A percentile compares a stretch with the other conserved stretches of the same genome.
Conservation (phyloP, 1,140 invertebrate genomes). For the Subanguina moxae region DNA sequence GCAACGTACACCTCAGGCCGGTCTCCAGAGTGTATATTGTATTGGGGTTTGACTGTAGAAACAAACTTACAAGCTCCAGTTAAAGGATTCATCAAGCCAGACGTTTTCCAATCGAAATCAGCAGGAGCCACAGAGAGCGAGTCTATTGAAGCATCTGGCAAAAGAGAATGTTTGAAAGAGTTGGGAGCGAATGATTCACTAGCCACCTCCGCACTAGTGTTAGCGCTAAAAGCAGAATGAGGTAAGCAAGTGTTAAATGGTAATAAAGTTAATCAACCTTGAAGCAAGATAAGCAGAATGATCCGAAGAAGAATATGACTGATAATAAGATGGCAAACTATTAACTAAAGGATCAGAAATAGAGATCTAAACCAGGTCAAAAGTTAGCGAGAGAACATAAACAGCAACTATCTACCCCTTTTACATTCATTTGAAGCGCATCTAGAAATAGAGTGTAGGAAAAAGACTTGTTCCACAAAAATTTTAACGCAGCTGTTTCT, state of each 20-base stretch:
- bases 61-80: constrained; percentile 36
- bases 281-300: too few relatives aligned
- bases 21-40: too few relatives aligned
- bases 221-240: neutral
- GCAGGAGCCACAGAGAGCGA: constrained; percentile 29
- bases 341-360: too few relatives aligned
- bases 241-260: too few relatives aligned
- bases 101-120: constrained; percentile 32
- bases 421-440: constrained; percentile 5
- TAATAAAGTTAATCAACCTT: too few relatives aligned
- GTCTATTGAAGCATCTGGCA: constrained; percentile 13
- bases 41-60: too few relatives aligned
- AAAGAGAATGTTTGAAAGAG: neutral
- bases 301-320: too few relatives aligned
- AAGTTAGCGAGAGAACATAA: neutral
- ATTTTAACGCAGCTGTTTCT: constrained; percentile 45
- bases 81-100: constrained; percentile 32
- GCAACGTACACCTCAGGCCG: too few relatives aligned
- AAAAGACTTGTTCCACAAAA: constrained; percentile 39
- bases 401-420: neutral
- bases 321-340: too few relatives aligned
- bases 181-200: neutral
- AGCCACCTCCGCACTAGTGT: neutral
- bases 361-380: too few relatives aligned
- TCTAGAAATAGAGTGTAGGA: constrained; percentile 26